A percentile compares a stretch with the other conserved stretches of the same genome.
phyloP scores from a whole-genome alignment of 2,888 invertebrate genomes.

The Torymus texanus region DNA sequence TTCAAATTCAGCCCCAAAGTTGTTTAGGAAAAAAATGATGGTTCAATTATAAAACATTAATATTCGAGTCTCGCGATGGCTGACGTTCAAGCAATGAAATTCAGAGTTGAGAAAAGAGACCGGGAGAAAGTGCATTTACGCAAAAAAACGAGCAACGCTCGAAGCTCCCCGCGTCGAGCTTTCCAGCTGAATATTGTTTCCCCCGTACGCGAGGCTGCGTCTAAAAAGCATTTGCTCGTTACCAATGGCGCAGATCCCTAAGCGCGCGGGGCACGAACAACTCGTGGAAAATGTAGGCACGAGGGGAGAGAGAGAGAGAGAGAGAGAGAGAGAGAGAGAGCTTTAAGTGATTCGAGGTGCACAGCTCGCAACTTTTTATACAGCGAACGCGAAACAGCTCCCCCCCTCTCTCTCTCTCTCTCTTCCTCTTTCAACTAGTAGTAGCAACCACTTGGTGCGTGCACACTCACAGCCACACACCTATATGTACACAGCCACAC shows the following conservation, averaged over 20 bases:
- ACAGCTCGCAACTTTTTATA: neutral
- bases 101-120: too few species aligned
- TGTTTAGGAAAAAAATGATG: too few species aligned
- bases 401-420: too few species aligned
- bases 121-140: too few species aligned
- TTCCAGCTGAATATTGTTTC: conserved; percentile 1
- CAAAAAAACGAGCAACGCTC: too few species aligned
- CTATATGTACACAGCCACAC: neutral
- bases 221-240: conserved; percentile 50
- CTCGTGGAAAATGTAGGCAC: neutral
- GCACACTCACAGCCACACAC: conserved; percentile 3
- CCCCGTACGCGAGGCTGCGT: neutral
- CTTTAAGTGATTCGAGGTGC: conserved; percentile 28
- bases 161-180: neutral
- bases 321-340: conserved; percentile 2
- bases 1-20: too few species aligned
- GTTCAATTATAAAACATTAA: too few species aligned
- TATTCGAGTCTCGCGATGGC: too few species aligned
- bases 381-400: too few species aligned
- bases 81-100: too few species aligned
- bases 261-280: neutral
- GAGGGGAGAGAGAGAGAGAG: neutral
- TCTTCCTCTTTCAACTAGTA: too few species aligned
- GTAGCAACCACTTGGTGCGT: too few species aligned
- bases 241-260: conserved; percentile 16